phyloP scores from a whole-genome alignment of 2,113 vertebrate species.

The Heloderma charlesbogerti region DNA sequence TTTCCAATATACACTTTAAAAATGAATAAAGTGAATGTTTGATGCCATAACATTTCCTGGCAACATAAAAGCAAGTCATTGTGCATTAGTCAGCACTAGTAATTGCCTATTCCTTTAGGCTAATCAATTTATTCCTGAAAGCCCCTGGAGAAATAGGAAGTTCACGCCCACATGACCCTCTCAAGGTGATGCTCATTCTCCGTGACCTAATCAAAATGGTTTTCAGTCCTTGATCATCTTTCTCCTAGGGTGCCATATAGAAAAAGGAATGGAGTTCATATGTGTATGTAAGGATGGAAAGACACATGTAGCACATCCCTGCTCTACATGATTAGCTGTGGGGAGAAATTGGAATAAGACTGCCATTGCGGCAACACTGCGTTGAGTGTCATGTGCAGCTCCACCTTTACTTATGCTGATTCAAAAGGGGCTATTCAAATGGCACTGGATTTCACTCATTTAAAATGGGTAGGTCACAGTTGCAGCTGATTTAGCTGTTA shows the following conservation, averaged over 20 bases:
- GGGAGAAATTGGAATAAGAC: not conserved
- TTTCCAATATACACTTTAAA: not conserved
- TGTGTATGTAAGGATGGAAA: too few species aligned
- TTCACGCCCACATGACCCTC: not conserved
- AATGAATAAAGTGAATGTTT: not conserved
- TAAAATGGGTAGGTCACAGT: not conserved
- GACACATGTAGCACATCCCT: not conserved
- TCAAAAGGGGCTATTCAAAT: not conserved
- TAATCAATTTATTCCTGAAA: not conserved
- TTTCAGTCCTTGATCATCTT: not conserved
- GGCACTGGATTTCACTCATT: not conserved
- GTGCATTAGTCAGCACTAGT: not conserved
- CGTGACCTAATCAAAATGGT: not conserved
- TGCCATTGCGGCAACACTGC: not conserved
- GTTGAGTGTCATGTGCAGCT: not conserved
- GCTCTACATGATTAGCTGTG: not conserved
- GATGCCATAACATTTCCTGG: not conserved
- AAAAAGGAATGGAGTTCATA: not conserved
- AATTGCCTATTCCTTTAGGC: not conserved
- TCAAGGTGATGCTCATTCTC: not conserved
- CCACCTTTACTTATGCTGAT: not conserved
- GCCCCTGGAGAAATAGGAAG: not conserved
- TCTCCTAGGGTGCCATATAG: not conserved
- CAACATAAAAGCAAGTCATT: not conserved
- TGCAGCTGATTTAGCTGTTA: not conserved